Base-by-base conservation (phyloP, 2,888 invertebrate species). In the Emmelina monodactyla region DNA sequence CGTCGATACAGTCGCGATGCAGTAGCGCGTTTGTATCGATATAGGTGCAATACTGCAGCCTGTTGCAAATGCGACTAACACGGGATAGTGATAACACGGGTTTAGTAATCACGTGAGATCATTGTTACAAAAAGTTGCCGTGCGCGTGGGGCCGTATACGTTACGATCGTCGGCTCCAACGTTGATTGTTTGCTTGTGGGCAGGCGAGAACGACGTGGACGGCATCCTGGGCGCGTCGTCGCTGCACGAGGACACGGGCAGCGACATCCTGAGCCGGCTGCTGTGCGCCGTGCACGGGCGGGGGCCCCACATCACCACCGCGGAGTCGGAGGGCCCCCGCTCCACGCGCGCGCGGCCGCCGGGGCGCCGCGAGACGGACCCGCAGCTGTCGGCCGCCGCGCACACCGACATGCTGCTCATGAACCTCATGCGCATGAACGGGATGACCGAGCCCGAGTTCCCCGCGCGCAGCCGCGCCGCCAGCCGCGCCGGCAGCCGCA, bases 181-280 rank as follows among this genome's bases (percentile, higher is more conserved):
- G n/a, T n/a, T n/a, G n/a, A n/a, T n/a, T n/a, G n/a, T n/a, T n/a
- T n/a, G n/a, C n/a, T n/a, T n/a, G n/a, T n/a, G n/a, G 16, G 16
- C 59, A 78, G 78, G 78, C 7, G 78, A 78, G 49, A 73, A 76
- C 49, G 78, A 78, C 54, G 62, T 78, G 19, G 76, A 76, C 34
- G 65, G 62, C 6, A 62, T 59, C 0, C 50, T 55, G 40, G 57
- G 55, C 6, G 46, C 41, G 57, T 55, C 7, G 47, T 48, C 6
- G 44, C 49, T n/a, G 40, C 45, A 12, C 40, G 51, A 33, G 1
- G 40, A 42, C 36, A 49, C 50, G 15, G 44, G 44, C 10, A 47
- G 62, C 1, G 72, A 72, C 38, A 66, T 71, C 10, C 55, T 78
- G 31, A 62, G 58, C 37, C 60, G 72, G 1, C 45, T 78, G 39